Evolutionary conservation across 2,797 vertebrate species (phyloP), one percentile per base, ranked within the genome.

Genomic region (Alosa sapidissima): DNA sequence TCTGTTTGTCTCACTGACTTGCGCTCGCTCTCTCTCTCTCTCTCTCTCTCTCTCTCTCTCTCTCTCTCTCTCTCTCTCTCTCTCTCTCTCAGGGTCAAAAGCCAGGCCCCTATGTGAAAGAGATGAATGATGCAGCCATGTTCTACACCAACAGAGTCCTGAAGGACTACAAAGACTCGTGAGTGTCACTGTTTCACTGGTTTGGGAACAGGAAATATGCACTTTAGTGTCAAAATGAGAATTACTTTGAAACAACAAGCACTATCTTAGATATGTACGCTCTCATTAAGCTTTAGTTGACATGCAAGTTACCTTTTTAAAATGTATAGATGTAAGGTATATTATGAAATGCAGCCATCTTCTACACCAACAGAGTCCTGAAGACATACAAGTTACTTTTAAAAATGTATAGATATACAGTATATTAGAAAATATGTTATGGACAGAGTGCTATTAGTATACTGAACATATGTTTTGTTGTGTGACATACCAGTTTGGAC

Each of bases 91-190:
- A 99, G 98, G 95, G 94, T 91, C 97, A 97, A 90, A 99, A 98
- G 93, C 98, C 98, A 8, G 97, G 96, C 58, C 97, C 97, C 49
- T 99, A 98, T 89, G 98, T 99, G 92, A 99, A 99, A 94, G 98
- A 99, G 96, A 99, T 99, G 98, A 99, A 98, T 5, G 98, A 99
- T 81, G 96, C 98, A 2, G 98, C 98, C 88, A 98, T 96, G 81
- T 99, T 99, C 94, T 99, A 99, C 93, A 99, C 98, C 90, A 99
- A 99, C 96, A 96, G 98, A 94, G 98, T 99, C 81, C 94, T 99
- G 89, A 99, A 99, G 93, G 97, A 99, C 93, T 99, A 97, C 95
- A 99, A 99, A 92, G 96, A 98, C 92, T 96, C 87, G 98, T 99
- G 96, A 86, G 96, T 94, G 52, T 19, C 19, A 54, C n/a, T 58